Base-by-base conservation (phyloP, 1,140 invertebrate genomes). In the Euschistus heros region DNA sequence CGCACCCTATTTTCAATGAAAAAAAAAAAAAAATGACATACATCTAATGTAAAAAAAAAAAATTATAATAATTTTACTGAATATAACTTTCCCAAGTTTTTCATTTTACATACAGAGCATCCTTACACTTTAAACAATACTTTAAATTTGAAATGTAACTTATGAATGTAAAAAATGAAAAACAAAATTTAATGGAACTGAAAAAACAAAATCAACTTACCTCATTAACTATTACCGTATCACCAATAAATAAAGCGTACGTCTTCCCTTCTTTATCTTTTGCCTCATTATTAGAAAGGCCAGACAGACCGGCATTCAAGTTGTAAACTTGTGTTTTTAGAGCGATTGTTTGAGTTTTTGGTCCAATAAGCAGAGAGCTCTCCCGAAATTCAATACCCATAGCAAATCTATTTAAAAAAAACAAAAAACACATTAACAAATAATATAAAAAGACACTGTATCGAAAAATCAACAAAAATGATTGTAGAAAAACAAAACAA, bases 331-430 rank as follows among this genome's bases (percentile, higher is more conserved):
- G 98, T 52, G 91, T 92, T 75, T 97, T 97, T 71, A 88, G 89
- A 0, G 87, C 84, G n/a, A 84, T 71, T 2, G 84, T 82, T 24
- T 80, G 84, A 50, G 87, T 92, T 81, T 98, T 99, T 3, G 91
- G 87, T 2, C 88, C 90, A 72, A 99, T 92, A 0, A 95, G 79
- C 42, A 99, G 80, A 0, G 91, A 91, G 70, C 89, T 89, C 76
- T 99, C 97, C 60, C 95, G 84, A 76, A 99, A 99, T 76, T 99
- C 97, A 72, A 99, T 92, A 10, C 97, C 97, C 84, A 94, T 98
- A 0, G 85, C 92, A 80, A 98, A 96, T 20, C 82, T 82, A 62
- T 46, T 69, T 74, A 65, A 70, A 46, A 63, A 61, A 10, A 37
- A n/a, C n/a, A n/a, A n/a, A n/a, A n/a, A n/a, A n/a, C n/a, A n/a